Percentiles rank a stretch among this genome's conserved stretches.
Evolutionary conservation across 2,797 vertebrate genomes (phyloP).

Genomic region (Rhyacichthys aspro): DNA sequence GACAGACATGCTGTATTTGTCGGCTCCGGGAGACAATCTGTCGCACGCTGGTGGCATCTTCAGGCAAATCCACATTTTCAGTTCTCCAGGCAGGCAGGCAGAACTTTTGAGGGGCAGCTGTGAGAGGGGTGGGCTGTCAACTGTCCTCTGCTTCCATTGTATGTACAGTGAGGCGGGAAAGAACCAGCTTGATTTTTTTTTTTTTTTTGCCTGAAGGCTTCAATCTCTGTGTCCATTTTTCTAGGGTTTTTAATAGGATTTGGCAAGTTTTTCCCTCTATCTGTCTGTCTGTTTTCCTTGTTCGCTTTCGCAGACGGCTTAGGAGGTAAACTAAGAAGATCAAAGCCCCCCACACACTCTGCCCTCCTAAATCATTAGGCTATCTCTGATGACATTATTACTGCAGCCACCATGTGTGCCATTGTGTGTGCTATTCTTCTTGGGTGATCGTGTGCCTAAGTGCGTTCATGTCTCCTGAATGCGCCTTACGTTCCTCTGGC

Average conservation of each 20-base stretch:
- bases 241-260: constrained; percentile 38
- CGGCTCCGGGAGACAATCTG: constrained; percentile 43
- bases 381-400: constrained; percentile 69
- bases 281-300: constrained; percentile 6
- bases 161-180: constrained; percentile 35
- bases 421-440: constrained; percentile 9
- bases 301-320: constrained; percentile 42
- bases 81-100: constrained; percentile 25
- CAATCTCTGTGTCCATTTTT: constrained; percentile 20
- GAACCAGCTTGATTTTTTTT: constrained; percentile 19
- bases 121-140: constrained; percentile 45
- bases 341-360: constrained; percentile 63
- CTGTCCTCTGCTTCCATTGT: constrained; percentile 32
- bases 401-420: constrained; percentile 19
- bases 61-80: constrained; percentile 26
- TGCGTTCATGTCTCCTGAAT: neutral
- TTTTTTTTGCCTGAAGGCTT: constrained; percentile 27
- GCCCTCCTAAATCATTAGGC: constrained; percentile 67
- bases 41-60: constrained; percentile 30
- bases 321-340: constrained; percentile 48
- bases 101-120: constrained; percentile 32
- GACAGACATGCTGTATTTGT: constrained; percentile 47
- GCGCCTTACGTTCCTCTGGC: constrained; percentile 28
- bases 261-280: constrained; percentile 16
- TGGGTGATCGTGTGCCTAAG: constrained; percentile 8